A percentile compares a stretch with the other conserved stretches of the same genome.
Evolutionary conservation across 2,888 invertebrate genomes (phyloP).

Genomic region (Clitarchus hookeri): DNA sequence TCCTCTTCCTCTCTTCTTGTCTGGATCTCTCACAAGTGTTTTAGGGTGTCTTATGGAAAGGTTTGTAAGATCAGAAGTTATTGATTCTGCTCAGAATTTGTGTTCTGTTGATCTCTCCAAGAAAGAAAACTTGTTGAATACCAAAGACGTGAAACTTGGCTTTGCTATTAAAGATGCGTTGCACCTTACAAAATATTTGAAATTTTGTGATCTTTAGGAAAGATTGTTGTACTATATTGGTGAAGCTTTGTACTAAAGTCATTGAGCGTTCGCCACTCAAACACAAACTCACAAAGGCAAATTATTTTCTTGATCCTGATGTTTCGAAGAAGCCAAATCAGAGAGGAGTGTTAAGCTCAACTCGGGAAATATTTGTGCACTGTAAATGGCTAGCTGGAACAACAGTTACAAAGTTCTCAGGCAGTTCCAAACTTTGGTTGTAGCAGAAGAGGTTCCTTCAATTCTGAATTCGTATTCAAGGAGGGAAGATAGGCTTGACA

Average conservation of each 20-base stretch:
- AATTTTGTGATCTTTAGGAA: background rate
- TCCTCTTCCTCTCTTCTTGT: too few relatives aligned
- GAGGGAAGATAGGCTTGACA: background rate
- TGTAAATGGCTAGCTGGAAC: background rate
- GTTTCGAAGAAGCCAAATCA: background rate
- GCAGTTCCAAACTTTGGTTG: background rate
- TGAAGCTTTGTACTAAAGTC: background rate
- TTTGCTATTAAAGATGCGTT: too few relatives aligned
- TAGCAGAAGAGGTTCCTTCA: background rate
- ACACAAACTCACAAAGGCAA: background rate
- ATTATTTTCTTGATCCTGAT: background rate
- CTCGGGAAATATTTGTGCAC: background rate
- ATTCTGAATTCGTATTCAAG: background rate
- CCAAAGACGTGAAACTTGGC: too few relatives aligned
- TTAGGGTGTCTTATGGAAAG: too few relatives aligned
- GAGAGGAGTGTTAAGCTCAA: background rate
- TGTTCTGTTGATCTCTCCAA: too few relatives aligned
- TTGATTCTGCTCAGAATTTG: too few relatives aligned
- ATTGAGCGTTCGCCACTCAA: background rate
- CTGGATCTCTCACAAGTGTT: too few relatives aligned
- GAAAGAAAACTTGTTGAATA: too few relatives aligned
- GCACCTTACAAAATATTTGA: background rate
- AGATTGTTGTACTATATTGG: background rate
- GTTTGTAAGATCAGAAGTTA: too few relatives aligned
- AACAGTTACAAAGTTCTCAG: background rate